Base-by-base conservation (phyloP, 2,888 invertebrate species). In the Morpho helenor region DNA sequence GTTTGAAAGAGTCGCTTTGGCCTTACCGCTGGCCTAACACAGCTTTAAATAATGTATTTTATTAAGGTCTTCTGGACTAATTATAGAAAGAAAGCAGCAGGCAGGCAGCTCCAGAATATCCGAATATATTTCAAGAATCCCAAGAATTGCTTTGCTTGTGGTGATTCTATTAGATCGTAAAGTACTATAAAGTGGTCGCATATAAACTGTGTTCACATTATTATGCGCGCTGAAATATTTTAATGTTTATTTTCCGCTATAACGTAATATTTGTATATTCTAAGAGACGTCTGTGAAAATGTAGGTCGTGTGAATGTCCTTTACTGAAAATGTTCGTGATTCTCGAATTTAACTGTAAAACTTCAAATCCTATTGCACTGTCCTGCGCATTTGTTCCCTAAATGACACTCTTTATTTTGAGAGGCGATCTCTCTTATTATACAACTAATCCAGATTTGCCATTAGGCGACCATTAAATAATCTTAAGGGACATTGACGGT, bases 81-180 rank as follows among this genome's bases (percentile, higher is more conserved):
- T 31, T 31, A 31, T 31, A 31, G 31, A 31, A 31, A 31, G 3
- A 5, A 31, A 31, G 16, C 16, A 16, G 16, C 16, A 16, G 16
- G 16, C 16, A 16, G 31, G 5, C 31, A 31, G 4, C 31, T 31
- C 3, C 5, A 31, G 3, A 31, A 31, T 31, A 5, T 31, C 4
- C 5, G 31, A 31, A 31, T 31, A 31, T 49, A 49, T 46, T 16
- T 64, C 66, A 63, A 66, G 66, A 67, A 70, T 70, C 31, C 31
- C 31, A 31, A 43, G 43, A 43, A 43, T 67, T 66, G 66, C 51
- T 65, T 60, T 69, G 69, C 47, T 57, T 56, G 73, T 69, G 66
- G 65, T 59, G 61, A 44, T 62, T 56, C 65, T 64, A 71, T 67
- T 64, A 65, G 72, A 65, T 74, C 73, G 71, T 76, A 76, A 78